Conservation (phyloP, 2,113 vertebrate species). For the Notarius lentiginosus region DNA sequence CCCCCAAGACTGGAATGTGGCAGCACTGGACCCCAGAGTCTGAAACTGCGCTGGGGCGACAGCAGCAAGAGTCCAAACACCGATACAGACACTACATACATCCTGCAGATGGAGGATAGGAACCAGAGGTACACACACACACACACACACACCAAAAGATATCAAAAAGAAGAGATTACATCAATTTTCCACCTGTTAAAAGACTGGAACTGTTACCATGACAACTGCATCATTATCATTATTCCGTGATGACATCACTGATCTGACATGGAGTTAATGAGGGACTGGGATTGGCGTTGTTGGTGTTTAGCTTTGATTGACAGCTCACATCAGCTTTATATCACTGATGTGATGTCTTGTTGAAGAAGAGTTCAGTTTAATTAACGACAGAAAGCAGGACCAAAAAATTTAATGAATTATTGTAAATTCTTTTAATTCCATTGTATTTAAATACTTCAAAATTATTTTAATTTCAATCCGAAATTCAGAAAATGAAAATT, state of each 20-base stretch:
- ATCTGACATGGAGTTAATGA: neutral
- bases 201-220: neutral
- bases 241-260: neutral
- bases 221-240: neutral
- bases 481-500: too few species aligned
- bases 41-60: constrained; percentile 96
- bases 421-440: too few species aligned
- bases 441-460: too few species aligned
- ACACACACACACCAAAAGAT: too few species aligned
- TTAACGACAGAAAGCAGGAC: neutral
- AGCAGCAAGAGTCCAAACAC: constrained; percentile 72
- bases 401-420: too few species aligned
- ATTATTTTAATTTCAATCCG: too few species aligned
- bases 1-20: constrained; percentile 92
- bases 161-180: neutral
- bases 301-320: too few species aligned
- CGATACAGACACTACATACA: constrained; percentile 81
- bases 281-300: too few species aligned
- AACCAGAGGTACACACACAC: constrained; percentile 82
- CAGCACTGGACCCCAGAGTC: constrained; percentile 92
- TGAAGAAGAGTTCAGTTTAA: neutral
- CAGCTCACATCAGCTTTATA: neutral
- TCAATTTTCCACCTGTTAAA: neutral
- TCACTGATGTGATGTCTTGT: neutral
- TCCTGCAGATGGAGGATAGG: constrained; percentile 91